Percentiles rank a stretch among this genome's conserved stretches.
These are phyloP conservation scores for Bathynomus jamesi DNA, from an alignment of 1,140 invertebrate species.

Conservation along the genomic window DNA sequence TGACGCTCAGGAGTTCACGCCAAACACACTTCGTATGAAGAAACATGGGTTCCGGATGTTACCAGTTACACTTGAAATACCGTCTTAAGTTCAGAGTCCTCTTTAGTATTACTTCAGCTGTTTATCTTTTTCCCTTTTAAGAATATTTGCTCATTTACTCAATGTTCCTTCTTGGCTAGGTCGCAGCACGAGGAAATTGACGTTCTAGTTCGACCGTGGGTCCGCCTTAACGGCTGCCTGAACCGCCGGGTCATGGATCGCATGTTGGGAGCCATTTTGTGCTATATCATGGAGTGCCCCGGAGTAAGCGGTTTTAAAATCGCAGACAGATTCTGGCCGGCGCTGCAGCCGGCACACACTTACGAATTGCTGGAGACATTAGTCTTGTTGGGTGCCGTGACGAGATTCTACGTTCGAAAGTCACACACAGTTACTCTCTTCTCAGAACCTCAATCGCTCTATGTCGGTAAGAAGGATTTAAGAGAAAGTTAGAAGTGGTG, in stretches of 20 bases:
- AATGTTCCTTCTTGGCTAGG: not conserved
- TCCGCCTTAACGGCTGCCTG: slow-evolving; percentile 61
- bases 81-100: too few species aligned
- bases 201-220: slow-evolving; percentile 56
- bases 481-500: too few species aligned
- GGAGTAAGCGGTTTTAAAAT: slow-evolving; percentile 43
- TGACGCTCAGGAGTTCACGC: too few species aligned
- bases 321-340: slow-evolving; percentile 34
- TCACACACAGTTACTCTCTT: slow-evolving; percentile 22
- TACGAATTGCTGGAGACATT: slow-evolving; percentile 46
- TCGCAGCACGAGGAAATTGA: slow-evolving; percentile 34
- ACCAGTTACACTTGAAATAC: too few species aligned
- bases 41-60: too few species aligned
- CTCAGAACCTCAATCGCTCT: slow-evolving; percentile 3
- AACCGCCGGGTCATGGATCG: slow-evolving; percentile 60
- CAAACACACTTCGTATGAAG: too few species aligned
- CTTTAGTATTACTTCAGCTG: too few species aligned
- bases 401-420: slow-evolving; percentile 3
- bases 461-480: too few species aligned
- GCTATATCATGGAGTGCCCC: slow-evolving; percentile 54
- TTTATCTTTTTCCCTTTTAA: too few species aligned
- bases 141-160: too few species aligned
- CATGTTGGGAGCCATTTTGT: slow-evolving; percentile 57
- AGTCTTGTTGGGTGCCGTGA: slow-evolving; percentile 44
- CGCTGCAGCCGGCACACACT: slow-evolving; percentile 42